Base-by-base conservation (phyloP, 2,888 invertebrate genomes). In the Dryobota labecula region DNA sequence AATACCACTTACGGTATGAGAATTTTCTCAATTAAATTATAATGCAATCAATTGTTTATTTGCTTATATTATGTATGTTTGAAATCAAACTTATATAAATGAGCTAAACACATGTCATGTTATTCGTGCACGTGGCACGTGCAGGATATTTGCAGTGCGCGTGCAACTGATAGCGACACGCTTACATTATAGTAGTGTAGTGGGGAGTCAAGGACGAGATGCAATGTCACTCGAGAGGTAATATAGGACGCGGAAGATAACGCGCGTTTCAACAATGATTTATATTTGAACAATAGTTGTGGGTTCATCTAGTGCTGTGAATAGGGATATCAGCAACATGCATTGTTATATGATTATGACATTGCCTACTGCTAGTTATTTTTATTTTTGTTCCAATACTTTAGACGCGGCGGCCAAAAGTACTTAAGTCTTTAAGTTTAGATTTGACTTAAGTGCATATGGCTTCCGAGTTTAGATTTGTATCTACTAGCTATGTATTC, bases 81-180 rank as follows among this genome's bases (percentile, higher is more conserved):
- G 41, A 67, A 82, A 76, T 73, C 36, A 65, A 78, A 75, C 67
- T 78, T 82, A 84, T 78, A 84, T 82, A 69, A 81, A 73, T 71
- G 76, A 80, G 77, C 70, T 73, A 62, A 85, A 84, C 84, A 86
- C 86, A 87, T 86, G 88, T 87, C 86, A 87, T 86, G 88, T 87
- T 76, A 74, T 80, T 80, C 58, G 77, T 87, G 90, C 90, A 92
- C 91, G 91, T 91, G 90, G 78, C 93, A 92, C 92, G 93, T 93
- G 94, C 90, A 91, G 91, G 90, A 91, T 94, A 93, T 95, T 93
- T 92, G 90, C 92, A 91, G 85, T 87, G 90, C 94, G 93, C 94
- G 93, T 94, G 95, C 92, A 92, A 86, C 90, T 93, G 94, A 94
- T 95, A 94, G 90, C 89, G 85, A 84, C 88, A 87, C 89, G 89